phyloP scores from a whole-genome alignment of 2,797 vertebrate species.

The Urocyon cinereoargenteus region DNA sequence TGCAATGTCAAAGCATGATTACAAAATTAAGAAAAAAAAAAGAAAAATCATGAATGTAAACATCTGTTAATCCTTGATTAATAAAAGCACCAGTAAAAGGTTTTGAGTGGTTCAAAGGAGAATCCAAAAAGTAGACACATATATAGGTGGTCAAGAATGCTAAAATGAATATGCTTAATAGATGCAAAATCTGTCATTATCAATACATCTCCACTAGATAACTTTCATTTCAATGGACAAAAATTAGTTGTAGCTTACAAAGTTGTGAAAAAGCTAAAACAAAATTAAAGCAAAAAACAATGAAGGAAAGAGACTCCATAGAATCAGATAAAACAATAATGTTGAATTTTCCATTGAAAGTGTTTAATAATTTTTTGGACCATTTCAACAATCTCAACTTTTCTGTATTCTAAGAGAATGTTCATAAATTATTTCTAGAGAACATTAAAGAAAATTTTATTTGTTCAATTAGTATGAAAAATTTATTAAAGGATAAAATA shows the following conservation, averaged over 20 bases:
- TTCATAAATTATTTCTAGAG: not conserved
- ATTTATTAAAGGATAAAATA: not conserved
- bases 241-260: not conserved
- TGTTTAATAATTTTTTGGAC: not conserved
- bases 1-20: not conserved
- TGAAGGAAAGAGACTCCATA: not conserved
- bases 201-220: not conserved
- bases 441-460: not conserved
- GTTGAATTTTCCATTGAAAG: not conserved
- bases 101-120: conserved; percentile 7
- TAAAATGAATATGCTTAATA: not conserved
- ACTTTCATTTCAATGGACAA: not conserved
- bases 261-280: not conserved
- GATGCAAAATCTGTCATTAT: not conserved
- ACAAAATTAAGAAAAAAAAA: not conserved
- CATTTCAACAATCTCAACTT: not conserved
- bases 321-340: not conserved
- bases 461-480: not conserved
- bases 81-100: not conserved
- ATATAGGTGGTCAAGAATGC: not conserved
- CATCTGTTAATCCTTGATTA: not conserved
- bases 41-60: not conserved
- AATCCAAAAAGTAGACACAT: not conserved
- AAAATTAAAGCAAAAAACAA: not conserved
- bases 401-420: not conserved